phyloP scores from a whole-genome alignment of 2,888 invertebrate species.

The Tupiocoris notatus region DNA sequence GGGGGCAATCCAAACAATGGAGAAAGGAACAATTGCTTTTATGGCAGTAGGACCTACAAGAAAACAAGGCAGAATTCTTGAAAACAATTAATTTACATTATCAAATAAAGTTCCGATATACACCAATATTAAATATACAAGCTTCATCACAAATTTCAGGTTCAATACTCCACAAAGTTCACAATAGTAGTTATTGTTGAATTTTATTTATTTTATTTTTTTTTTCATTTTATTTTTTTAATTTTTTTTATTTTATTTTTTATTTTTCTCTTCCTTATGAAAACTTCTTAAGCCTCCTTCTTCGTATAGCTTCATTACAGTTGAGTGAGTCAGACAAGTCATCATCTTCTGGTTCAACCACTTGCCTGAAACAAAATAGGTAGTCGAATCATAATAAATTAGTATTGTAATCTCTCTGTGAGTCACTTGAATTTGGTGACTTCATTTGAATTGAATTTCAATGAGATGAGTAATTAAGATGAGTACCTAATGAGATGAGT shows the following conservation, averaged over 20 bases:
- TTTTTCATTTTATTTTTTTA: background rate
- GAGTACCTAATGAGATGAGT: too few relatives aligned
- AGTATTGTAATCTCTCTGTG: too few relatives aligned
- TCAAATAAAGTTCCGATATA: slow-evolving; percentile 8
- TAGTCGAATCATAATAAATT: too few relatives aligned
- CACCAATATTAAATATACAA: slow-evolving; percentile 16
- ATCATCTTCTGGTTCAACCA: background rate
- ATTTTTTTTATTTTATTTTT: background rate
- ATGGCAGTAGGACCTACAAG: too few relatives aligned
- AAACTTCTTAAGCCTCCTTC: slow-evolving; percentile 14
- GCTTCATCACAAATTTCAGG: slow-evolving; percentile 14
- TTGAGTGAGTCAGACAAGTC: background rate
- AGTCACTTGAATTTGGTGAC: too few relatives aligned
- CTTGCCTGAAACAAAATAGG: slow-evolving; percentile 8
- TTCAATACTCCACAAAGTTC: background rate
- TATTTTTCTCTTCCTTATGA: background rate
- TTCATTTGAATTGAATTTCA: too few relatives aligned
- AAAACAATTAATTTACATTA: slow-evolving; percentile 16
- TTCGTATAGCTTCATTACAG: slow-evolving; percentile 8
- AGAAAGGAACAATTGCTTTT: too few relatives aligned
- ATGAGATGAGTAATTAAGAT: too few relatives aligned
- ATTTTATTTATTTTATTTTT: too few relatives aligned
- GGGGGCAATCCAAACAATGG: too few relatives aligned
- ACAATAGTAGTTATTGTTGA: too few relatives aligned
- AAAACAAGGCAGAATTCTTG: background rate